Conservation (phyloP, 2,888 invertebrate species). For the Coelogynopora nodosa region DNA sequence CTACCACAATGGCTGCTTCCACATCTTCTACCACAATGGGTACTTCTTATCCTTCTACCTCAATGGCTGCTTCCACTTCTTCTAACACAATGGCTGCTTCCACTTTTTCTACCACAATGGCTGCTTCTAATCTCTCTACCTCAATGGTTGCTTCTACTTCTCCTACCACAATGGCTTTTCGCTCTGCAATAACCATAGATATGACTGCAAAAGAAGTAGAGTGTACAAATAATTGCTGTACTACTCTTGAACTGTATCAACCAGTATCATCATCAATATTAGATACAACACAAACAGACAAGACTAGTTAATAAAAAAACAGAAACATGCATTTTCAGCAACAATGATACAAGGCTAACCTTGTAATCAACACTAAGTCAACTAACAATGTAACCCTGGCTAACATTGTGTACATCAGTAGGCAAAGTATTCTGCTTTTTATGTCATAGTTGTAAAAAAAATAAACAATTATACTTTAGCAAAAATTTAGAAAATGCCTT, state of each 20-base stretch:
- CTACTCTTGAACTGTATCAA: neutral
- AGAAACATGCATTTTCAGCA: neutral
- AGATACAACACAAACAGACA: neutral
- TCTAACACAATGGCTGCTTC: too few relatives aligned
- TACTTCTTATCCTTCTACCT: too few relatives aligned
- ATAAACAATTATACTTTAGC: neutral
- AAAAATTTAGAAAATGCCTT: neutral
- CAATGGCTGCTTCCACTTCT: too few relatives aligned
- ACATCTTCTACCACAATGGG: too few relatives aligned
- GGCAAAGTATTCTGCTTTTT: neutral
- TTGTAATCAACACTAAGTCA: too few relatives aligned
- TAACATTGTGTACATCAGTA: neutral
- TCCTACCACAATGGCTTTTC: neutral
- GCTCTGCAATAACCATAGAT: neutral
- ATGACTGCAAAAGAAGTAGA: too few relatives aligned
- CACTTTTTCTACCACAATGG: too few relatives aligned
- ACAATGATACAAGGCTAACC: too few relatives aligned
- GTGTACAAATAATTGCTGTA: neutral
- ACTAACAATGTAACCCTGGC: neutral
- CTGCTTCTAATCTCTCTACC: too few relatives aligned
- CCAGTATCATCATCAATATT: neutral
- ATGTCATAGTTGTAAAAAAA: neutral
- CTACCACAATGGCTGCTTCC: too few relatives aligned
- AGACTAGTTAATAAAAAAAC: neutral
- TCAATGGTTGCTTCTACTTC: neutral